Evolutionary conservation across 1,140 invertebrate species (phyloP).

Genomic region (Trichonephila clavipes): DNA sequence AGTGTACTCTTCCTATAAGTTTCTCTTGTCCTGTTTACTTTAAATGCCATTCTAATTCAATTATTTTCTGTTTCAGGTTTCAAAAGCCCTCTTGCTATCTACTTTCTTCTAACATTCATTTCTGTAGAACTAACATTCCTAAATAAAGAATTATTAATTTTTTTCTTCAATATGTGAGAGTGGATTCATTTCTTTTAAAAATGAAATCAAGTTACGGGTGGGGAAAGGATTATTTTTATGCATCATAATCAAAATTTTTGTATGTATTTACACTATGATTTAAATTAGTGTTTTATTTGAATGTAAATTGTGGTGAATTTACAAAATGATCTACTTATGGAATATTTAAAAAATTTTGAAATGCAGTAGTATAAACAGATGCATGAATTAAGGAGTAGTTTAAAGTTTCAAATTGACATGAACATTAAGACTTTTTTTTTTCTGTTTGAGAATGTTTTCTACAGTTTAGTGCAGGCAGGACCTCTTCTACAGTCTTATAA

Average conservation of each 20-base stretch:
- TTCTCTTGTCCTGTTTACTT: neutral
- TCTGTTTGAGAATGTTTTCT: too few relatives aligned
- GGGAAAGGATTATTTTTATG: too few relatives aligned
- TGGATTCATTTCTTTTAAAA: too few relatives aligned
- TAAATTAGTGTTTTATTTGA: too few relatives aligned
- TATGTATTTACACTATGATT: too few relatives aligned
- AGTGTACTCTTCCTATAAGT: neutral
- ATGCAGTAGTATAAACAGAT: neutral
- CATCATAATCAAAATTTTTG: too few relatives aligned
- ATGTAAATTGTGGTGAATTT: too few relatives aligned
- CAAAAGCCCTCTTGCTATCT: neutral
- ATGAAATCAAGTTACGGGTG: too few relatives aligned
- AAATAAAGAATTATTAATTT: neutral
- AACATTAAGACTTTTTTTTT: too few relatives aligned
- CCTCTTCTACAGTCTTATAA: too few relatives aligned
- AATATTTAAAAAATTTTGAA: neutral
- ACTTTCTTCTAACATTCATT: slow-evolving; percentile 2
- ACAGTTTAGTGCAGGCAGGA: too few relatives aligned
- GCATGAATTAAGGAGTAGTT: neutral
- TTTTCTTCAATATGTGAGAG: too few relatives aligned
- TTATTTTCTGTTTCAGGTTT: slow-evolving; percentile 21
- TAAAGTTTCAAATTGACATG: neutral
- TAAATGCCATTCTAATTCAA: neutral
- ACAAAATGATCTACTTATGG: neutral
- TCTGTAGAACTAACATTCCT: slow-evolving; percentile 23